Evolutionary conservation across 2,797 vertebrate genomes (phyloP).

Genomic region (Sorex maritimensis): DNA sequence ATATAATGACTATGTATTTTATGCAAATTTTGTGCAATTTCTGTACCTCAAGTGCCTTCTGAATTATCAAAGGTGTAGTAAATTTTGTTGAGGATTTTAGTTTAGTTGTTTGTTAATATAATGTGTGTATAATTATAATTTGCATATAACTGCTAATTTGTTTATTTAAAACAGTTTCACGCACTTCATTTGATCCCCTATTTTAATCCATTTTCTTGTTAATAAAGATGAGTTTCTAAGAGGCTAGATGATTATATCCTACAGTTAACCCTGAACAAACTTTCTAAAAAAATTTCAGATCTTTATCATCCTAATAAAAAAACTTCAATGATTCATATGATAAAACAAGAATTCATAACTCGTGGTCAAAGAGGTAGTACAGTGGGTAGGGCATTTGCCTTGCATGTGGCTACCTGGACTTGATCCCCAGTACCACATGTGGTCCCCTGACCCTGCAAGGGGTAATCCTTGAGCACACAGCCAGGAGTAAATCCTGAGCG

Average conservation of each 20-base stretch:
- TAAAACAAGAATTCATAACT: slow-evolving; percentile 11
- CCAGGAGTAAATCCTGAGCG: too few species aligned
- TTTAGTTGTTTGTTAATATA: slow-evolving; percentile 25
- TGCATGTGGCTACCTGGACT: too few species aligned
- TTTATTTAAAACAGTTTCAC: slow-evolving; percentile 37
- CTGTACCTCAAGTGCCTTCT: neutral
- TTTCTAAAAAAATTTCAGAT: neutral
- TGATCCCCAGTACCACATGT: too few species aligned
- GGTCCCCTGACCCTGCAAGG: too few species aligned
- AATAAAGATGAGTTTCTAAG: slow-evolving; percentile 40
- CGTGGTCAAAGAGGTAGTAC: too few species aligned
- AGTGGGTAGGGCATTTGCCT: too few species aligned
- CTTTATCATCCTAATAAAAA: slow-evolving; percentile 43
- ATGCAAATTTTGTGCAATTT: neutral
- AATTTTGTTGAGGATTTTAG: slow-evolving; percentile 19
- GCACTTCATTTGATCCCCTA: neutral
- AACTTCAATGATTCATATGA: neutral
- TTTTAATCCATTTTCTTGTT: neutral
- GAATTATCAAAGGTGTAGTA: slow-evolving; percentile 30
- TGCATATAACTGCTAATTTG: neutral
- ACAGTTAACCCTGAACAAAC: too few species aligned
- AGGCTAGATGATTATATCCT: neutral
- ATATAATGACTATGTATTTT: neutral
- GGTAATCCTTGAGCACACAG: too few species aligned
- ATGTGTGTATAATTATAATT: slow-evolving; percentile 53